Evolutionary conservation across 2,113 vertebrate species (phyloP), one percentile per base, ranked within the genome.

Genomic region (Bujurquina vittata): DNA sequence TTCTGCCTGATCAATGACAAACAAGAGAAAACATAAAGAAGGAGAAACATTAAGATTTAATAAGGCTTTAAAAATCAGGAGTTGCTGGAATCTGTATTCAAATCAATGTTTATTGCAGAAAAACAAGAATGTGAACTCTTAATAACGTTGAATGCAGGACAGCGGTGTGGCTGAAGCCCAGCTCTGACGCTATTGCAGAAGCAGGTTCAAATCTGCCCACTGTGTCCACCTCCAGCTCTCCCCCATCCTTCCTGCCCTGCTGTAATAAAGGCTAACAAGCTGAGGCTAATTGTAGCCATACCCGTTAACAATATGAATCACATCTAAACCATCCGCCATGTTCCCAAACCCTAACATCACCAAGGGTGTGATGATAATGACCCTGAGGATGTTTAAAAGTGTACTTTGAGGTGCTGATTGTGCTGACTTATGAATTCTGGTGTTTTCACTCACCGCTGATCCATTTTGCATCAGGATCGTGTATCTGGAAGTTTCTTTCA

Each of bases 401-500:
- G 8, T 9, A 40, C 1, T 46, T 52, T 69, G 15, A 49, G 43
- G 43, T 69, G 22, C 29, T 49, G 6, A 26, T 1, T 29, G 40
- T 2, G 1, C 49, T 49, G 3, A 29, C 0, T 52, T 69, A 23
- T 69, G 23, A 52, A 52, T 69, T 69, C 65, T 49, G 65, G 23
- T 31, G 9, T 69, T 33, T 35, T 55, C 8, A 95, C 96, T 78
- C 93, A 99, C 98, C 97, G 84, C 95, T 97, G 90, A 98, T 96
- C 97, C 97, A 99, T 83, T 95, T 96, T 22, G 96, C 96, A 74
- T 97, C 96, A 20, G 97, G 97, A 89, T 97, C 96, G 33, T 97
- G 96, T 87, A 97, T 89, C 26, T 96, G 55, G 63, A 98, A 97
- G 4, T 96, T 93, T 92, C 95, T 96, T 59, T 96, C 95, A 82